A percentile compares a stretch with the other conserved stretches of the same genome.
These are phyloP conservation scores for Microtus agrestis DNA, from an alignment of 2,797 vertebrate genomes.

Conservation along the genomic window DNA sequence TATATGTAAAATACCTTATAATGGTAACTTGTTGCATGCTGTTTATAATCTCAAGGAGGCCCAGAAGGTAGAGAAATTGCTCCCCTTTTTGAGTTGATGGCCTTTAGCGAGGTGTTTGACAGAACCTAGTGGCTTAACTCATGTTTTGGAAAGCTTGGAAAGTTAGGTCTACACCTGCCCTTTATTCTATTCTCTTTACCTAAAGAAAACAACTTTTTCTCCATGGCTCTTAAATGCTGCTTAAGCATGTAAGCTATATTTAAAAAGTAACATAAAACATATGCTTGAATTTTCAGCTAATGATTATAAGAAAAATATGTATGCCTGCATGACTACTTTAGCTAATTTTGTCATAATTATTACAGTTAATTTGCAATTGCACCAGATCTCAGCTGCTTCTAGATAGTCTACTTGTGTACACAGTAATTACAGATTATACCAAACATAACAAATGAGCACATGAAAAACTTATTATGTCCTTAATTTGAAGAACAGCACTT, in stretches of 20 bases:
- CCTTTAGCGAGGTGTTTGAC: neutral
- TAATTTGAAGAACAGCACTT: conserved; percentile 17
- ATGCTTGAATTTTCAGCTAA: neutral
- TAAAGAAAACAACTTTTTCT: neutral
- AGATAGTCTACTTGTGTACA: neutral
- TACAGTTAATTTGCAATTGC: conserved; percentile 81
- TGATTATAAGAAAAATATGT: neutral
- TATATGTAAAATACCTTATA: no score
- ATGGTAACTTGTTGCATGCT: neutral
- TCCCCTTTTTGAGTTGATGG: neutral
- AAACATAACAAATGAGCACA: conserved; percentile 75
- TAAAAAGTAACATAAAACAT: neutral
- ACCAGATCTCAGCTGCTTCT: conserved; percentile 70
- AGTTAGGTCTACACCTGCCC: neutral
- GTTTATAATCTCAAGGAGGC: neutral
- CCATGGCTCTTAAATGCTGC: neutral
- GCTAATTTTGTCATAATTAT: conserved; percentile 82
- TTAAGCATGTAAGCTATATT: neutral
- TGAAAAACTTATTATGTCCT: neutral
- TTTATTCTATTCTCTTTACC: neutral
- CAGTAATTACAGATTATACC: conserved; percentile 75
- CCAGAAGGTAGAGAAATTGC: neutral
- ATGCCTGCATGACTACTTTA: neutral
- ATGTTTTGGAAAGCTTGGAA: neutral
- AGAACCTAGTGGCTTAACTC: neutral